phyloP scores from a whole-genome alignment of 2,888 invertebrate species.

The Venustoraphidia nigricollis region DNA sequence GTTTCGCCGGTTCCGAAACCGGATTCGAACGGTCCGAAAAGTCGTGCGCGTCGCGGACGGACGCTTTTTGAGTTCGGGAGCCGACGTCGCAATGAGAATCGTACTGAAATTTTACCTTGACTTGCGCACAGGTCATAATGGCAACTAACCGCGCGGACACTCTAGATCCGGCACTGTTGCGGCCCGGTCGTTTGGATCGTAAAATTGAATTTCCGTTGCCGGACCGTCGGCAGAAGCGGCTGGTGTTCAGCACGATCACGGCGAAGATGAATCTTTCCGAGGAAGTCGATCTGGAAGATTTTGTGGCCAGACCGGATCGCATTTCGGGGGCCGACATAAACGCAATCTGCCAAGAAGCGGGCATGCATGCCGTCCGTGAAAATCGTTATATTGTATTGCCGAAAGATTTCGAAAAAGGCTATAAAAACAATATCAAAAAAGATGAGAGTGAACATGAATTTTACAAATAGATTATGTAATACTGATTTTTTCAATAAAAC shows the following conservation, averaged over 20 bases:
- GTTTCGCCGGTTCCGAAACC: too few relatives aligned
- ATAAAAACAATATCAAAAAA: constrained; percentile 99
- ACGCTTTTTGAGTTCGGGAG: too few relatives aligned
- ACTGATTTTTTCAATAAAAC: too few relatives aligned
- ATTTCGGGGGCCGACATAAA: constrained; percentile 99
- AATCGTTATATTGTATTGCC: constrained; percentile 97
- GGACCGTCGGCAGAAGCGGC: constrained; percentile 79
- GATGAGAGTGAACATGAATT: constrained; percentile 99
- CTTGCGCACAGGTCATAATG: constrained; percentile 52
- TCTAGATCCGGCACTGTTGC: constrained; percentile 88
- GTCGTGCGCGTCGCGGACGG: too few relatives aligned
- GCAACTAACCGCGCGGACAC: constrained; percentile 97
- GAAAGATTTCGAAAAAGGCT: constrained; percentile 99
- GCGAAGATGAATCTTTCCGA: constrained; percentile 94
- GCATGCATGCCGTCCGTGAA: constrained; percentile 99
- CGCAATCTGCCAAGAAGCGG: constrained; percentile 99
- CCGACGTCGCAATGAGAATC: too few relatives aligned
- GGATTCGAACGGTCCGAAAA: too few relatives aligned
- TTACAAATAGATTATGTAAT: constrained; percentile 65
- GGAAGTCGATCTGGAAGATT: constrained; percentile 98
- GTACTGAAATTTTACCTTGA: too few relatives aligned
- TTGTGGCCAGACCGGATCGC: constrained; percentile 94
- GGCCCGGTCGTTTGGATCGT: constrained; percentile 91
- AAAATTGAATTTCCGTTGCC: constrained; percentile 99
- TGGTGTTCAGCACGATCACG: constrained; percentile 97